phyloP scores from a whole-genome alignment of 2,113 vertebrate species.

The Ceuthmochares aereus region DNA sequence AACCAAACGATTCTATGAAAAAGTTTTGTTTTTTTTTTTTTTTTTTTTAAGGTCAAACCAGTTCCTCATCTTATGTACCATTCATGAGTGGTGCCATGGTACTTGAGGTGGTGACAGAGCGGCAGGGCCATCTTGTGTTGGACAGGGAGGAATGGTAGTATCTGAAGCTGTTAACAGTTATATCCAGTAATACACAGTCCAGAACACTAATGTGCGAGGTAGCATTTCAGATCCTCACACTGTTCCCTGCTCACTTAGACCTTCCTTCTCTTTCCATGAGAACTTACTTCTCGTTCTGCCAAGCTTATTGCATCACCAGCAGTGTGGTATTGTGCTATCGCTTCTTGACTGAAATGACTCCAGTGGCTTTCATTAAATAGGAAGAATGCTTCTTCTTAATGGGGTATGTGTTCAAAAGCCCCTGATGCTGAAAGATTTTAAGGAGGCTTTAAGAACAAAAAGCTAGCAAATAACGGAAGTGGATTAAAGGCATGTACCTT shows the following conservation, averaged over 20 bases:
- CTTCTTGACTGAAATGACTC: not conserved
- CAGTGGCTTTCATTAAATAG: not conserved
- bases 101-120: not conserved
- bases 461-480: not conserved
- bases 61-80: not conserved
- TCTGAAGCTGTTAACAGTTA: not conserved
- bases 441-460: not conserved
- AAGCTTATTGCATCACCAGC: not conserved
- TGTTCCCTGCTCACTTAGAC: not conserved
- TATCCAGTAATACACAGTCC: not conserved
- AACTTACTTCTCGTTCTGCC: not conserved
- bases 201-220: not conserved
- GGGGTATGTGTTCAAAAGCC: accelerated
- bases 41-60: not conserved
- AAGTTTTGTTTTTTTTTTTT: too few relatives aligned
- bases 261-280: not conserved
- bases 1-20: too few relatives aligned
- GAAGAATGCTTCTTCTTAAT: not conserved
- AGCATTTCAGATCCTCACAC: not conserved
- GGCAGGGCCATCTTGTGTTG: not conserved
- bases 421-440: accelerated
- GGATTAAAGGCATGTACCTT: not conserved
- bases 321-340: not conserved
- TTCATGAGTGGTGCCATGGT: accelerated
- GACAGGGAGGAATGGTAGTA: not conserved